phyloP scores from a whole-genome alignment of 2,113 vertebrate species.

The Heterotilapia buettikoferi region DNA sequence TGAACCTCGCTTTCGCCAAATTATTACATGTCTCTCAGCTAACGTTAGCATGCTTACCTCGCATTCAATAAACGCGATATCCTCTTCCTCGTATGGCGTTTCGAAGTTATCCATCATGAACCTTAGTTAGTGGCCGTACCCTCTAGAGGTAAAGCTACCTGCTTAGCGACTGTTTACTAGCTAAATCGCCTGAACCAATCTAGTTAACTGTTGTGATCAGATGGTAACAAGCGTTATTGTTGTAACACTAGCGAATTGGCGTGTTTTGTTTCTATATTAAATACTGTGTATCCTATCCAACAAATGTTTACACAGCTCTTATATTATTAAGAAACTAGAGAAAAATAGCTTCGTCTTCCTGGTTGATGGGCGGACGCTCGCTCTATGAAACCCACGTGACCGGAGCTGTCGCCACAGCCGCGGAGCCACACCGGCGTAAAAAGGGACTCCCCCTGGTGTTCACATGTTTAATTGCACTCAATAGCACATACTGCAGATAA shows the following conservation, averaged over 20 bases:
- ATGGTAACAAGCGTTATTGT: too few relatives aligned
- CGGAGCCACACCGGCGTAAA: background rate
- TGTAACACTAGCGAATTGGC: background rate
- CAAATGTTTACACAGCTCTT: background rate
- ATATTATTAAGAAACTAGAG: background rate
- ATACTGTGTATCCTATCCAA: background rate
- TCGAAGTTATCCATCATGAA: slow-evolving; percentile 40
- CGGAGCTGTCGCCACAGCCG: accelerated
- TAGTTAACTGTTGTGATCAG: too few relatives aligned
- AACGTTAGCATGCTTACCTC: slow-evolving; percentile 15
- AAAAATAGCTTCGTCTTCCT: background rate
- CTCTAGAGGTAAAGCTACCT: background rate
- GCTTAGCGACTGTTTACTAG: background rate
- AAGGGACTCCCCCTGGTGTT: background rate
- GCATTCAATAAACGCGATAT: slow-evolving; percentile 46
- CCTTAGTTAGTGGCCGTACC: background rate
- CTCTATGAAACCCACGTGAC: background rate
- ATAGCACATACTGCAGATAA: background rate
- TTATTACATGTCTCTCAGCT: background rate
- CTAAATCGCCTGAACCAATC: background rate
- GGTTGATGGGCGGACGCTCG: background rate
- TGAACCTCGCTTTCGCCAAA: background rate
- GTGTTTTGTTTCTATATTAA: background rate
- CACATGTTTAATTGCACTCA: background rate
- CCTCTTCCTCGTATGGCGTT: slow-evolving; percentile 51